A percentile compares a stretch with the other conserved stretches of the same genome.
Conservation (phyloP, 92 coral and sea anemone genomes). For the Scolanthus callimorphus region DNA sequence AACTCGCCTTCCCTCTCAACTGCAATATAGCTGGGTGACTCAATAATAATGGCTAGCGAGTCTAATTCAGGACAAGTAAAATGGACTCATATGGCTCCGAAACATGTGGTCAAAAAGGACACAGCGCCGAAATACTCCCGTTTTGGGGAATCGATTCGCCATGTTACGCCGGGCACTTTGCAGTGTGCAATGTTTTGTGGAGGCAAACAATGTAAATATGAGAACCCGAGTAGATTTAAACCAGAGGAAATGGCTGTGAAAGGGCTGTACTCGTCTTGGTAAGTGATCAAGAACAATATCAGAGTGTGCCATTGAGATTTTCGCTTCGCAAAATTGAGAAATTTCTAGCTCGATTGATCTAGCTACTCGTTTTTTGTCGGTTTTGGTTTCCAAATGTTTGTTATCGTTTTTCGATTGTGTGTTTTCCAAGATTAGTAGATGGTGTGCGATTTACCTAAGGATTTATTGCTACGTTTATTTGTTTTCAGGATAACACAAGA, state of each 20-base stretch:
- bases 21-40: neutral
- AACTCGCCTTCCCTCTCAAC: neutral
- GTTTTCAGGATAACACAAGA: slow-evolving; percentile 75
- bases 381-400: no score
- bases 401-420: neutral
- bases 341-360: no score
- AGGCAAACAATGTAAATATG: slow-evolving; percentile 93
- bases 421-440: neutral
- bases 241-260: slow-evolving; percentile 78
- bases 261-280: slow-evolving; percentile 96
- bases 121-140: slow-evolving; percentile 96
- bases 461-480: neutral
- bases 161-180: slow-evolving; percentile 79
- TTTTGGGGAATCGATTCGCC: slow-evolving; percentile 89
- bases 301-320: no score
- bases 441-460: neutral
- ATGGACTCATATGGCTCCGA: slow-evolving; percentile 51
- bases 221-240: slow-evolving; percentile 80
- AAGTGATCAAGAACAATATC: no score
- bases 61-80: slow-evolving; percentile 60
- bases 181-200: slow-evolving; percentile 99
- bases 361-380: no score
- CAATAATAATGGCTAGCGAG: slow-evolving; percentile 15
- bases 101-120: slow-evolving; percentile 52
- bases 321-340: no score